Evolutionary conservation across 2,113 vertebrate genomes (phyloP).

Genomic region (Pseudonaja textilis): DNA sequence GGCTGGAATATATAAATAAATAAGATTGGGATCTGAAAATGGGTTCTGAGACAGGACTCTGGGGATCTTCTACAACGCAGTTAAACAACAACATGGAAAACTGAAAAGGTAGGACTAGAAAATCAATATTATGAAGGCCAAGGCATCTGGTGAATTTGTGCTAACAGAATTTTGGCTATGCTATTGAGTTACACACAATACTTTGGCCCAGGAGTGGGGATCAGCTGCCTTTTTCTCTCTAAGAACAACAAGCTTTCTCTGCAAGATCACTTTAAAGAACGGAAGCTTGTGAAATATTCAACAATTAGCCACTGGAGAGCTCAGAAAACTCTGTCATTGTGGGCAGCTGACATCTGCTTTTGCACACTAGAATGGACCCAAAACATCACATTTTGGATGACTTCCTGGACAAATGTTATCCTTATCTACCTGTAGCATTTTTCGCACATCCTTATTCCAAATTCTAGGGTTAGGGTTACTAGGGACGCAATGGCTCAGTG

Average conservation of each 20-base stretch:
- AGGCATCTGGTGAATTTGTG: not conserved
- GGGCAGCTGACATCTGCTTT: no score
- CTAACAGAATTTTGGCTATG: not conserved
- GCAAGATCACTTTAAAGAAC: not conserved
- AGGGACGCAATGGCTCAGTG: no score
- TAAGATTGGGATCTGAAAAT: not conserved
- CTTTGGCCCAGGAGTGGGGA: no score
- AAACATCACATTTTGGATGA: not conserved
- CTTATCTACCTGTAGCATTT: not conserved
- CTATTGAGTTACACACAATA: not conserved
- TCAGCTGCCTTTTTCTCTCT: not conserved
- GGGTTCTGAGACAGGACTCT: not conserved
- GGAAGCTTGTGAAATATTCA: not conserved
- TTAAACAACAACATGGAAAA: not conserved
- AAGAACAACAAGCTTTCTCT: not conserved
- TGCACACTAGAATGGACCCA: not conserved
- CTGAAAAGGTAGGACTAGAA: no score
- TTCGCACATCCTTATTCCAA: not conserved
- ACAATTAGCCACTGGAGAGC: not conserved
- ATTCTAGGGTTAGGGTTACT: not conserved
- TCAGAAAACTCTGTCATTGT: not conserved
- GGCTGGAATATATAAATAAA: not conserved
- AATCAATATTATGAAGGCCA: not conserved
- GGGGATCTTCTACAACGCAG: no score
- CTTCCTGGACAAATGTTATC: not conserved